Percentiles rank a stretch among this genome's conserved stretches.
Conservation (phyloP, 1,140 invertebrate species). For the Lithobius niger region DNA sequence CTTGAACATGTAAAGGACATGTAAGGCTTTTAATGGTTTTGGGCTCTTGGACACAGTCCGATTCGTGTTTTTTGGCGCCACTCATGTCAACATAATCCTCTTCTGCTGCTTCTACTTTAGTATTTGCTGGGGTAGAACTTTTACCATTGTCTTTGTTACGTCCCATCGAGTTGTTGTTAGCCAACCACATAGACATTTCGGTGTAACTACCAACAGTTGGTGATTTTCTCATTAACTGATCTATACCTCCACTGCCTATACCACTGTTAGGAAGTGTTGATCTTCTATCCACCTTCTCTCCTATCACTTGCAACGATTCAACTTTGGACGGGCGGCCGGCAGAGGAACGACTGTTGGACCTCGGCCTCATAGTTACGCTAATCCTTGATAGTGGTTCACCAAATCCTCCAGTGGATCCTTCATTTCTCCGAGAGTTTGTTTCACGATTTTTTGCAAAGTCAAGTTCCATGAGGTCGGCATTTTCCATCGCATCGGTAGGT, state of each 20-base stretch:
- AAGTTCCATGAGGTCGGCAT: conserved; percentile 23
- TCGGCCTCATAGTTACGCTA: no score
- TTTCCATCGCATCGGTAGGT: neutral
- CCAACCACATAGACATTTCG: neutral
- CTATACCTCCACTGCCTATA: no score
- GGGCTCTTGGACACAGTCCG: neutral
- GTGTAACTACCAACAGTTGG: no score
- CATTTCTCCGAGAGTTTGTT: no score
- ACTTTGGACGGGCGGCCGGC: neutral
- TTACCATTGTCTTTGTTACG: no score
- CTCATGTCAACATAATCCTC: neutral
- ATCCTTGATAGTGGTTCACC: no score
- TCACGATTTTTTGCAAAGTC: conserved; percentile 15
- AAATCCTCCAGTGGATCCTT: no score
- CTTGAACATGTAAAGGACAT: neutral
- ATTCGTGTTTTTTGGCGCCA: neutral
- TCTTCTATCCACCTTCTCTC: no score
- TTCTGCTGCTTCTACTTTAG: neutral
- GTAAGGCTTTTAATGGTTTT: neutral
- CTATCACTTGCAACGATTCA: conserved; percentile 1
- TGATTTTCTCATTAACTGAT: no score
- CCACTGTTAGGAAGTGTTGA: no score
- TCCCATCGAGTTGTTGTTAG: no score
- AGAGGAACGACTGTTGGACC: neutral
- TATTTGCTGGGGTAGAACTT: no score